Evolutionary conservation across 2,797 vertebrate species (phyloP).

Genomic region (Peromyscus aztecus): DNA sequence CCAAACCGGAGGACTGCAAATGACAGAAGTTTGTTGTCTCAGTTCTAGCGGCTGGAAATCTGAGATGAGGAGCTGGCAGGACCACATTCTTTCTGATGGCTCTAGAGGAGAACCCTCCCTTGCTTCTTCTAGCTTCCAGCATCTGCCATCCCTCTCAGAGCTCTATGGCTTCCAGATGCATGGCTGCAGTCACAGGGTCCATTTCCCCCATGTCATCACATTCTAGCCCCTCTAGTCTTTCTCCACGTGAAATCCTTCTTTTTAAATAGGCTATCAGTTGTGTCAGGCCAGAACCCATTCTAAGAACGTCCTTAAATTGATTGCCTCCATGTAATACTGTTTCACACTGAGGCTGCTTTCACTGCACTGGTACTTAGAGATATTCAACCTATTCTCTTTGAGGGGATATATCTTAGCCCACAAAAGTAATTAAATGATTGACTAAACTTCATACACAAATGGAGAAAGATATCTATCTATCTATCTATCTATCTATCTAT

Average conservation of each 20-base stretch:
- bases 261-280: not conserved
- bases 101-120: not conserved
- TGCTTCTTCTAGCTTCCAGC: not conserved
- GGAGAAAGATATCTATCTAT: not conserved
- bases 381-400: not conserved
- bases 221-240: not conserved
- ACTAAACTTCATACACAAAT: not conserved
- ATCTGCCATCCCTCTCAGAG: not conserved
- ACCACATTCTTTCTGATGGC: not conserved
- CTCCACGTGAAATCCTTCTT: not conserved
- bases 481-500: too few relatives aligned
- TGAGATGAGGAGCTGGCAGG: not conserved
- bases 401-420: too few relatives aligned
- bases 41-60: not conserved
- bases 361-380: not conserved
- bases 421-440: not conserved
- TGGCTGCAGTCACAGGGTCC: not conserved
- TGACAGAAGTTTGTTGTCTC: not conserved
- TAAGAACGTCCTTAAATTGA: not conserved
- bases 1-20: not conserved
- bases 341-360: not conserved
- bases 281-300: not conserved
- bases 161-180: not conserved
- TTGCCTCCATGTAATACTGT: not conserved
- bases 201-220: not conserved